Percentiles rank a stretch among this genome's conserved stretches.
Evolutionary conservation across 2,113 vertebrate genomes (phyloP).

Genomic region (Cavia porcellus): DNA sequence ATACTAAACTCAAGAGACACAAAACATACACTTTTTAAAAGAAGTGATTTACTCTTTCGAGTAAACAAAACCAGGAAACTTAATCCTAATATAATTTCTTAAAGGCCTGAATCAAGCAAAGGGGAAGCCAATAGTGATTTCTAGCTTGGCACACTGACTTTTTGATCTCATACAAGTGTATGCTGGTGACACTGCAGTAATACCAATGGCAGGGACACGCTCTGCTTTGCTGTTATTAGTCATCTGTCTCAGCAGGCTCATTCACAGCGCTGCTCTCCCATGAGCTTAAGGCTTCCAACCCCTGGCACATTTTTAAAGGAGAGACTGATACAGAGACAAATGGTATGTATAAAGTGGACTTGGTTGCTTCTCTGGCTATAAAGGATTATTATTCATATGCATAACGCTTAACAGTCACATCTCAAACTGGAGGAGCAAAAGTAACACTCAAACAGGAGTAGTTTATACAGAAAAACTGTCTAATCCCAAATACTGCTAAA

Average conservation of each 20-base stretch:
- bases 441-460: constrained; percentile 89
- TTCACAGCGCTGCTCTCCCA: background rate
- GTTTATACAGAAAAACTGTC: constrained; percentile 85
- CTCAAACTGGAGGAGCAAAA: constrained; percentile 91
- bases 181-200: background rate
- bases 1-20: background rate
- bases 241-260: background rate
- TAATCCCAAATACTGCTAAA: constrained; percentile 84
- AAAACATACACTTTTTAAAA: background rate
- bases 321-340: background rate
- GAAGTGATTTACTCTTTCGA: background rate
- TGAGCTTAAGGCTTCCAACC: background rate
- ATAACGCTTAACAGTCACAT: constrained; percentile 87
- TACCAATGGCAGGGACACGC: background rate
- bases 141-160: background rate
- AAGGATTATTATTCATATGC: constrained; percentile 89
- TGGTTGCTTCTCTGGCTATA: background rate
- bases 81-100: background rate
- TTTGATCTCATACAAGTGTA: background rate
- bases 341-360: background rate
- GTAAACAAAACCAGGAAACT: constrained; percentile 35
- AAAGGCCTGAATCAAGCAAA: background rate
- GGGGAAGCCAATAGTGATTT: background rate
- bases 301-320: background rate
- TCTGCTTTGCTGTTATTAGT: background rate